Conservation (phyloP, 2,888 invertebrate genomes). For the Apodemia hepburni region DNA sequence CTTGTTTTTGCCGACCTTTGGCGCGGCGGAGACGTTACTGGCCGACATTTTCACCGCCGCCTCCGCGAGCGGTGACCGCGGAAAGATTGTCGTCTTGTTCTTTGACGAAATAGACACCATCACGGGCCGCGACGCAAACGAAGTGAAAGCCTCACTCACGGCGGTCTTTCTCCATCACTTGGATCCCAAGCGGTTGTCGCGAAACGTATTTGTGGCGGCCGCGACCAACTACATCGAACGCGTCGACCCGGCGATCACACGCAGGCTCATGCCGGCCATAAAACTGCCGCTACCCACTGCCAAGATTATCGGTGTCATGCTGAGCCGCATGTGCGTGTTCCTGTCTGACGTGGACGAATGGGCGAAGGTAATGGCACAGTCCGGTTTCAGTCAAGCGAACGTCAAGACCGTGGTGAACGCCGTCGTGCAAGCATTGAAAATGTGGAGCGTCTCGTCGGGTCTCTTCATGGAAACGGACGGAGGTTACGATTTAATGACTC, state of each 20-base stretch:
- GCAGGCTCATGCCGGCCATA: conserved; percentile 16
- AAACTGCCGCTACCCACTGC: conserved; percentile 16
- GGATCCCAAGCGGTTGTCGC: conserved; percentile 17
- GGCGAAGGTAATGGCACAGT: conserved; percentile 13
- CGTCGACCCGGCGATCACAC: conserved; percentile 11
- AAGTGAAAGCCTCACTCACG: not conserved
- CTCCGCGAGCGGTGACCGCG: not conserved
- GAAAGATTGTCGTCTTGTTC: conserved; percentile 3
- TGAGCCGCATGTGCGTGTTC: conserved; percentile 15
- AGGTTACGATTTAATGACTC: conserved; percentile 4
- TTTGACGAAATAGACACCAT: not conserved
- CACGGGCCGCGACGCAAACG: no score
- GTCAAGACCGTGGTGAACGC: conserved; percentile 14
- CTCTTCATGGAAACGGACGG: conserved; percentile 16
- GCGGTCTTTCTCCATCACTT: conserved; percentile 12
- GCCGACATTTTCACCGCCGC: conserved; percentile 7
- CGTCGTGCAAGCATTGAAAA: conserved; percentile 13
- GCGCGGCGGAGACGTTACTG: conserved; percentile 2
- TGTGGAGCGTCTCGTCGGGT: conserved; percentile 15
- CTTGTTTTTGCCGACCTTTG: conserved; percentile 10
- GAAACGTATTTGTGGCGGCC: conserved; percentile 12
- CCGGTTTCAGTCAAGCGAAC: conserved; percentile 13
- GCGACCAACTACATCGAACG: conserved; percentile 14
- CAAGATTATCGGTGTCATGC: conserved; percentile 12
- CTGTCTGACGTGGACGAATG: not conserved